Conservation (phyloP, 2,113 vertebrate species). For the Irena cyanogastra region DNA sequence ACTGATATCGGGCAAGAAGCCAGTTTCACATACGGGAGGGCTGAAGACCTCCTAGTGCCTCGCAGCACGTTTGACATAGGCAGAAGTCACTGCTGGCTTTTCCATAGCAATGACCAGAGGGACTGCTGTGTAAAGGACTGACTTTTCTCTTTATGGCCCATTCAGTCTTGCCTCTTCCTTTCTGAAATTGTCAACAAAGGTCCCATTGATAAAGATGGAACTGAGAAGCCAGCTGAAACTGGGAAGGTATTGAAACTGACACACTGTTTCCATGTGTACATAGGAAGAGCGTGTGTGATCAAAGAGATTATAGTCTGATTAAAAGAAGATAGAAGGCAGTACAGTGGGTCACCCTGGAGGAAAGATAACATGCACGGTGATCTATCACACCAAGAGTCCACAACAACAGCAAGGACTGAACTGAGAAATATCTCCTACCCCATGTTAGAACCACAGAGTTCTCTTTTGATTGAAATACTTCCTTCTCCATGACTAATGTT, state of each 20-base stretch:
- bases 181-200: not conserved
- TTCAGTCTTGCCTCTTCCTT: not conserved
- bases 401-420: not conserved
- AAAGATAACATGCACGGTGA: not conserved
- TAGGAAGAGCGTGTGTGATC: not conserved
- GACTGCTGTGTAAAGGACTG: not conserved
- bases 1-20: not conserved
- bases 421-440: not conserved
- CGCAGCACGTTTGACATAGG: accelerated
- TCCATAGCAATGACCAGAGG: not conserved
- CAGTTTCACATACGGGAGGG: accelerated
- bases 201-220: not conserved
- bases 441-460: not conserved
- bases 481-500: not conserved
- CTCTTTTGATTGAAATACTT: not conserved
- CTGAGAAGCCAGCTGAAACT: not conserved
- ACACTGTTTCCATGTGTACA: not conserved
- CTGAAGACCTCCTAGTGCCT: not conserved
- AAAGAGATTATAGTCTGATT: not conserved
- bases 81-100: not conserved
- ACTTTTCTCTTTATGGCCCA: not conserved
- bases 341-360: not conserved
- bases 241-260: not conserved
- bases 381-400: not conserved
- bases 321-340: not conserved